A percentile compares a stretch with the other conserved stretches of the same genome.
phyloP scores from a whole-genome alignment of 2,888 invertebrate species.

The Calliopum simillimum region DNA sequence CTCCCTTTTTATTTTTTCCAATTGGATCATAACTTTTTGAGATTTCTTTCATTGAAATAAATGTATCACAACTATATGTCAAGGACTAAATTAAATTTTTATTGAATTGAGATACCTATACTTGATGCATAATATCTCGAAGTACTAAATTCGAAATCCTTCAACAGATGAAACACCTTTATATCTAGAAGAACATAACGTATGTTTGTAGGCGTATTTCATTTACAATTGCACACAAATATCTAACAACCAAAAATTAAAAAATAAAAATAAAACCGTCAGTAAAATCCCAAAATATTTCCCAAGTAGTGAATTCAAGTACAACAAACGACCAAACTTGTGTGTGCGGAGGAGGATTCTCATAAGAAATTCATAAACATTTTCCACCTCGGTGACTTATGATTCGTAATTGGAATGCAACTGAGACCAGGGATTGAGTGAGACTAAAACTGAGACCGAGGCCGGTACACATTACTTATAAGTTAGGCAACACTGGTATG shows the following conservation, averaged over 20 bases:
- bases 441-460: neutral
- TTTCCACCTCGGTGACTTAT: conserved; percentile 61
- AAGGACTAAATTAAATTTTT: too few species aligned
- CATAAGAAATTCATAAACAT: conserved; percentile 66
- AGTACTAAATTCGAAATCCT: too few species aligned
- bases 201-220: conserved; percentile 19
- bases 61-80: too few species aligned
- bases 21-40: too few species aligned
- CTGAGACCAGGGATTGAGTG: conserved; percentile 50
- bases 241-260: conserved; percentile 3
- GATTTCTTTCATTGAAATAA: too few species aligned
- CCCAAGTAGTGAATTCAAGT: neutral
- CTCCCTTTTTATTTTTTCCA: too few species aligned
- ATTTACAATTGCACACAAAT: conserved; percentile 27
- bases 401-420: conserved; percentile 62
- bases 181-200: neutral
- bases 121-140: too few species aligned
- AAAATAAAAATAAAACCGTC: neutral
- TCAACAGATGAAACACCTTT: too few species aligned
- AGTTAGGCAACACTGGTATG: neutral
- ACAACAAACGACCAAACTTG: neutral
- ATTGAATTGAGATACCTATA: too few species aligned
- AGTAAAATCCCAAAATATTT: neutral
- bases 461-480: neutral
- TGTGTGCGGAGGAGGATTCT: conserved; percentile 45